phyloP scores from a whole-genome alignment of 1,140 invertebrate genomes.

The Zaprionus camerounensis region DNA sequence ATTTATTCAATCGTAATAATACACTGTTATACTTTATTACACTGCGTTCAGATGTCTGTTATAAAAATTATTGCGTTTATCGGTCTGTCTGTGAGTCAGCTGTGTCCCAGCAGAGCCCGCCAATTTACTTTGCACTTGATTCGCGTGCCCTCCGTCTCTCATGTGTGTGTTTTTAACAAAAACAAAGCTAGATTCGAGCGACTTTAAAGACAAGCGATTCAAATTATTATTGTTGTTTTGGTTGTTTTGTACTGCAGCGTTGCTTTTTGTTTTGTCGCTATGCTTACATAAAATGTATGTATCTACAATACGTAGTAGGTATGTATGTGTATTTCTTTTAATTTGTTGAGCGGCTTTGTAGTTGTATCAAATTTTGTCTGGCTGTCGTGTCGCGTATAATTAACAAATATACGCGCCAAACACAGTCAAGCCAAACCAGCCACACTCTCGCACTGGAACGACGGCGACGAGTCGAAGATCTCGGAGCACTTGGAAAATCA shows the following conservation, averaged over 20 bases:
- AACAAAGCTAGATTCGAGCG: slow-evolving; percentile 5
- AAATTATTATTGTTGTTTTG: neutral
- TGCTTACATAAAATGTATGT: slow-evolving; percentile 21
- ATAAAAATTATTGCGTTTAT: neutral
- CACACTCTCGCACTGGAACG: slow-evolving; percentile 46
- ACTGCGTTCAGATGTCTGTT: neutral
- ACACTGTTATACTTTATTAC: no score
- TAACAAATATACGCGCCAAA: slow-evolving; percentile 45
- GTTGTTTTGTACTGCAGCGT: slow-evolving; percentile 9
- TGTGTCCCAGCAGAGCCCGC: neutral
- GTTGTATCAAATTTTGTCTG: slow-evolving; percentile 36
- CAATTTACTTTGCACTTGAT: neutral
- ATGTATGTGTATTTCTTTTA: slow-evolving; percentile 28
- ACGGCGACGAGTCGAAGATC: slow-evolving; percentile 13
- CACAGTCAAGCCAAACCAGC: slow-evolving; percentile 2
- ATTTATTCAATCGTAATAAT: neutral
- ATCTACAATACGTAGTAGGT: neutral
- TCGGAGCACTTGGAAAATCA: slow-evolving; percentile 16
- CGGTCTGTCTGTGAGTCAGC: neutral
- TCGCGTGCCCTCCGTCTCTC: neutral
- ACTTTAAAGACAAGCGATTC: slow-evolving; percentile 1
- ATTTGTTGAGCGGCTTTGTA: slow-evolving; percentile 19
- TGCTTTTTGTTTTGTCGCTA: slow-evolving; percentile 13
- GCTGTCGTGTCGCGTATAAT: slow-evolving; percentile 52
- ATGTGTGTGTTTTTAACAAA: neutral